Conservation (phyloP, 2,797 vertebrate species). For the Macropodus opercularis region DNA sequence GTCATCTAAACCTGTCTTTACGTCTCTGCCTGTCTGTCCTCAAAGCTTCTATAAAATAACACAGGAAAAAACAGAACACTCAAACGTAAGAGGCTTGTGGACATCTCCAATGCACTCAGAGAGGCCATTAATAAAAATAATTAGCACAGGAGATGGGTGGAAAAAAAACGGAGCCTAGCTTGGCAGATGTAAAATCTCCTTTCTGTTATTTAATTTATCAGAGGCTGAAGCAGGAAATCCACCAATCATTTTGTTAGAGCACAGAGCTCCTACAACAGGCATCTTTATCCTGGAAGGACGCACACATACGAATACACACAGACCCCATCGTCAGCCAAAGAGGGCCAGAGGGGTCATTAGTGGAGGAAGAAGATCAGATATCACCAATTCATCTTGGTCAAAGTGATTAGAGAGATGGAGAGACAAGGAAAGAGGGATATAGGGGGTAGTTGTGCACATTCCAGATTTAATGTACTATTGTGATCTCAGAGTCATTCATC, state of each 20-base stretch:
- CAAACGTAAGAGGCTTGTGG: constrained; percentile 67
- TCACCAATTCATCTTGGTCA: constrained; percentile 82
- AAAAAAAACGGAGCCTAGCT: constrained; percentile 48
- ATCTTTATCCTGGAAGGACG: constrained; percentile 54
- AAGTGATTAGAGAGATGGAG: constrained; percentile 66
- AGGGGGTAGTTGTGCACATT: constrained; percentile 60
- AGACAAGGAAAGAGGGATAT: constrained; percentile 45
- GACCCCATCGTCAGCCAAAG: constrained; percentile 51
- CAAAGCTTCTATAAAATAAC: constrained; percentile 58
- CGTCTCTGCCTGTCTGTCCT: constrained; percentile 46
- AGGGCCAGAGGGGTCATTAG: constrained; percentile 69
- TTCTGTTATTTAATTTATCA: constrained; percentile 79
- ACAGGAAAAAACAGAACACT: constrained; percentile 66
- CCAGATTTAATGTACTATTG: constrained; percentile 73
- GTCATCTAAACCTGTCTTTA: constrained; percentile 59
- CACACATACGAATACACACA: constrained; percentile 43
- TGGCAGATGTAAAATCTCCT: constrained; percentile 80
- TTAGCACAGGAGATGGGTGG: constrained; percentile 71
- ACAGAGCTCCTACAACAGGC: constrained; percentile 50
- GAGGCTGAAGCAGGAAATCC: constrained; percentile 73
- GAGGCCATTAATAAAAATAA: constrained; percentile 81
- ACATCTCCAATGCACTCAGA: constrained; percentile 77
- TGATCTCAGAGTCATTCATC: constrained; percentile 74
- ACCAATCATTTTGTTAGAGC: constrained; percentile 72
- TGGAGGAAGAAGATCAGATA: constrained; percentile 77